phyloP scores from a whole-genome alignment of 2,888 invertebrate genomes.

The Nomada fabriciana region DNA sequence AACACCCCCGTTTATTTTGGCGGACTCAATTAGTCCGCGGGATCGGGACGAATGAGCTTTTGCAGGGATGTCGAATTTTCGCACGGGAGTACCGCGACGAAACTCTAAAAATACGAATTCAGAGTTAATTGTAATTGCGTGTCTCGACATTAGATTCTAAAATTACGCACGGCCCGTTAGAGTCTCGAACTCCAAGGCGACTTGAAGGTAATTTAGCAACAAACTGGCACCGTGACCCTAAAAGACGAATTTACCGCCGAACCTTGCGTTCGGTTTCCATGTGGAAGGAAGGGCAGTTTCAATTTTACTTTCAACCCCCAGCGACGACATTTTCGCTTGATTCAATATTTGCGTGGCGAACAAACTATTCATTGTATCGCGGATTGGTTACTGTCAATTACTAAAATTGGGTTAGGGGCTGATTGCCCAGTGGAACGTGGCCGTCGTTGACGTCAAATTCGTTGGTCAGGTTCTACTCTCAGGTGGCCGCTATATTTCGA shows the following conservation, averaged over 20 bases:
- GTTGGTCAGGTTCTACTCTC: conserved; percentile 20
- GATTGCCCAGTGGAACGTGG: conserved; percentile 79
- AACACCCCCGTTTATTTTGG: too few relatives aligned
- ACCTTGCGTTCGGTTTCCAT: neutral
- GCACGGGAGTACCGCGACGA: neutral
- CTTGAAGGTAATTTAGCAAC: conserved; percentile 12
- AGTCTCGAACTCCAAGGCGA: conserved; percentile 1
- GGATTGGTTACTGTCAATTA: conserved; percentile 70
- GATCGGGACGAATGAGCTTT: too few relatives aligned
- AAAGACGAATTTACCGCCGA: neutral
- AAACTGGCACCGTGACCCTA: conserved; percentile 21
- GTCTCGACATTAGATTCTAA: conserved; percentile 26
- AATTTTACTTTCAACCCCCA: neutral
- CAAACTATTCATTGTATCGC: conserved; percentile 38
- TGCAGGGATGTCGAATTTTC: too few relatives aligned
- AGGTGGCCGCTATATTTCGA: conserved; percentile 48
- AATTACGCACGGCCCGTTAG: conserved; percentile 1
- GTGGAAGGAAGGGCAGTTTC: neutral
- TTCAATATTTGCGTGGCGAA: neutral
- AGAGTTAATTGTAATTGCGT: conserved; percentile 18
- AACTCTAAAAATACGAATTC: conserved; percentile 22
- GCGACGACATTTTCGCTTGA: neutral
- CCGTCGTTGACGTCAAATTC: conserved; percentile 76
- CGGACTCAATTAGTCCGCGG: too few relatives aligned
- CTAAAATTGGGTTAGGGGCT: conserved; percentile 77